phyloP scores from a whole-genome alignment of 1,140 invertebrate species.

The Trachymyrmex septentrionalis region DNA sequence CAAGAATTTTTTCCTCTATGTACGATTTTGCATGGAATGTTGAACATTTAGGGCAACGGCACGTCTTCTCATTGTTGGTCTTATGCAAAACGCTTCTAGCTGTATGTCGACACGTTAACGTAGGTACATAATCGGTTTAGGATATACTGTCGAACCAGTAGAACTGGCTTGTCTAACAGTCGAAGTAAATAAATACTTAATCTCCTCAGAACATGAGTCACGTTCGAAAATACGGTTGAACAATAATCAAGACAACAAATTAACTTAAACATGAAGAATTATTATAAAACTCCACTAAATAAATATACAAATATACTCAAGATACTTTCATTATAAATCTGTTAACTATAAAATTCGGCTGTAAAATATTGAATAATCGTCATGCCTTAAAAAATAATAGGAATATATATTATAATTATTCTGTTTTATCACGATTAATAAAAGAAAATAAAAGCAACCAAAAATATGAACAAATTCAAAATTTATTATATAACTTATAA shows the following conservation, averaged over 20 bases:
- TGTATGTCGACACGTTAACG: slow-evolving; percentile 38
- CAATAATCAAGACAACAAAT: slow-evolving; percentile 10
- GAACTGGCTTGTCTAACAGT: neutral
- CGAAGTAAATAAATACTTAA: slow-evolving; percentile 33
- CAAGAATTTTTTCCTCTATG: slow-evolving; percentile 11
- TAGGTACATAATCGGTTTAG: slow-evolving; percentile 54
- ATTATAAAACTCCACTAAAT: neutral
- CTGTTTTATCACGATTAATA: neutral
- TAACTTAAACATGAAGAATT: neutral
- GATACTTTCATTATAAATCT: neutral
- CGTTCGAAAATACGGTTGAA: neutral
- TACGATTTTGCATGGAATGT: neutral
- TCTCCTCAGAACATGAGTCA: neutral
- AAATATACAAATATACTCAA: neutral
- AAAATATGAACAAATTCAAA: neutral
- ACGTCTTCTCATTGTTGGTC: slow-evolving; percentile 30
- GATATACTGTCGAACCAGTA: neutral
- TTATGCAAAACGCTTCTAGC: slow-evolving; percentile 44
- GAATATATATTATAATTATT: neutral
- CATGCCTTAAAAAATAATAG: neutral
- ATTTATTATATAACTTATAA: neutral
- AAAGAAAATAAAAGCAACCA: neutral
- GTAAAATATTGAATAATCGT: neutral
- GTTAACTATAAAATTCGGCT: neutral
- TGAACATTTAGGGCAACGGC: slow-evolving; percentile 22